Evolutionary conservation across 2,113 vertebrate genomes (phyloP).

Genomic region (Butorides virescens): DNA sequence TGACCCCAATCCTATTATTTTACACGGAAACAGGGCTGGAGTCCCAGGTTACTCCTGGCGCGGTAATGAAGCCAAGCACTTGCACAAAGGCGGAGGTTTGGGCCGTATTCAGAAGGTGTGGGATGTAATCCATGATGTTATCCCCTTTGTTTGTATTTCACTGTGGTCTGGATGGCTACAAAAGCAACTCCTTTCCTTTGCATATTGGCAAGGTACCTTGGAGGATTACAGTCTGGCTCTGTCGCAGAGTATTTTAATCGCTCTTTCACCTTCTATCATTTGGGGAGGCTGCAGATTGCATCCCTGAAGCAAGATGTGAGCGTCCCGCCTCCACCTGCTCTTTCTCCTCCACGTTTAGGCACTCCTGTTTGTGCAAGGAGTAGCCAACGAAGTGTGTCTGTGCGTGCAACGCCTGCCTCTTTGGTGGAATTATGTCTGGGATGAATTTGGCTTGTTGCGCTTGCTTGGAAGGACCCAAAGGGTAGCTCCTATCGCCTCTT

Average conservation of each 20-base stretch:
- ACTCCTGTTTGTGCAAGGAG: background rate
- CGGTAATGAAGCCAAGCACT: background rate
- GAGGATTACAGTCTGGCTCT: background rate
- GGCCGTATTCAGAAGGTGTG: background rate
- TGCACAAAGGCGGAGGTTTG: background rate
- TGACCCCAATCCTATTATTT: background rate
- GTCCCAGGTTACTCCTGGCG: background rate
- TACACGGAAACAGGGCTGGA: background rate
- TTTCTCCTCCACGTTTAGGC: rapidly evolving
- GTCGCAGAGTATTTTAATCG: background rate
- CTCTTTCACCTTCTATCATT: background rate
- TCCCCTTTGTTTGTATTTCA: background rate
- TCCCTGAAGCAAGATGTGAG: background rate
- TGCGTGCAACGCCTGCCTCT: background rate
- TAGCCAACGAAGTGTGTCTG: rapidly evolving
- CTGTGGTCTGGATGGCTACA: background rate
- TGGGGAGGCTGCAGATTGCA: background rate
- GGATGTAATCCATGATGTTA: background rate
- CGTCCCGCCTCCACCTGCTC: rapidly evolving
- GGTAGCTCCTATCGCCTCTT: background rate
- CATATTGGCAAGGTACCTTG: background rate
- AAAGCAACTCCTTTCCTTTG: background rate
- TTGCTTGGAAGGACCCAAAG: background rate
- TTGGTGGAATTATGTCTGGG: background rate
- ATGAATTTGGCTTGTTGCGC: rapidly evolving